Percentiles rank a stretch among this genome's conserved stretches.
These are phyloP conservation scores for Chaenocephalus aceratus DNA, from an alignment of 2,113 vertebrate species.

Conservation along the genomic window DNA sequence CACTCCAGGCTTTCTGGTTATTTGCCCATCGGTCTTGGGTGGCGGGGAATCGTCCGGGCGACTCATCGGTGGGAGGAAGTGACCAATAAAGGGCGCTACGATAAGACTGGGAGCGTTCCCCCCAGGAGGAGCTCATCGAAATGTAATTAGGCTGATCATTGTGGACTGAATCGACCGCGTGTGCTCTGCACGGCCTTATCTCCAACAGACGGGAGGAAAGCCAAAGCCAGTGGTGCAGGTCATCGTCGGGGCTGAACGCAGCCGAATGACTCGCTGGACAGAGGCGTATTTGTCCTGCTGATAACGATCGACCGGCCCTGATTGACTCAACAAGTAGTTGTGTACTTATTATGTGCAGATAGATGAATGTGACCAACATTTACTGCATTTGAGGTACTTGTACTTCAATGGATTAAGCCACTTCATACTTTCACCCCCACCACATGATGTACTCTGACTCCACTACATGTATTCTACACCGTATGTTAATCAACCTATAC, in stretches of 20 bases:
- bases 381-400: too few relatives aligned
- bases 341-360: not conserved
- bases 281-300: conserved; percentile 13
- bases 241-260: not conserved
- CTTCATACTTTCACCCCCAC: too few relatives aligned
- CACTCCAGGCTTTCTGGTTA: not conserved
- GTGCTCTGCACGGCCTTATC: not conserved
- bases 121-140: conserved; percentile 29
- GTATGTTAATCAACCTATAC: too few relatives aligned
- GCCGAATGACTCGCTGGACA: not conserved
- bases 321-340: not conserved
- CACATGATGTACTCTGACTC: too few relatives aligned
- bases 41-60: not conserved
- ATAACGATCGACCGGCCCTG: not conserved
- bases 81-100: conserved; percentile 24
- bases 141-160: conserved; percentile 37
- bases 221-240: not conserved
- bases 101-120: conserved; percentile 23
- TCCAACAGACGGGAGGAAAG: not conserved
- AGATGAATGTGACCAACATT: too few relatives aligned
- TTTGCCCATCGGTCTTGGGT: conserved; percentile 5
- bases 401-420: too few relatives aligned
- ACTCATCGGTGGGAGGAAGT: conserved; percentile 12
- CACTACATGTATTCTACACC: too few relatives aligned
- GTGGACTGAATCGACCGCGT: conserved; percentile 4